These are phyloP conservation scores for Iguana delicatissima DNA, from an alignment of 2,797 vertebrate species.

Conservation along the genomic window DNA sequence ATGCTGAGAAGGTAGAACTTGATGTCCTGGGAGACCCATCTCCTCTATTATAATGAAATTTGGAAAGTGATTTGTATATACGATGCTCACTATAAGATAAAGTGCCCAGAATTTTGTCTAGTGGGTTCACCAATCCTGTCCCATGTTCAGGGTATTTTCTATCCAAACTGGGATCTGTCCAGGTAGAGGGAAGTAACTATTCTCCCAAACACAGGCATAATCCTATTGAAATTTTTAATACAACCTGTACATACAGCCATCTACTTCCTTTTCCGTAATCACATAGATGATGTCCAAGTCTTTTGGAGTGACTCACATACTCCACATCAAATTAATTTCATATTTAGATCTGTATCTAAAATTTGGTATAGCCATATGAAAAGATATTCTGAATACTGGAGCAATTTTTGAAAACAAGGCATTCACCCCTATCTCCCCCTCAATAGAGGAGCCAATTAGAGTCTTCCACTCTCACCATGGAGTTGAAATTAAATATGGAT, in stretches of 20 bases:
- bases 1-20: neutral
- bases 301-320: neutral
- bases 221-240: neutral
- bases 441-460: neutral
- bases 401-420: neutral
- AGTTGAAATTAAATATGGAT: neutral
- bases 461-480: neutral
- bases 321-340: neutral
- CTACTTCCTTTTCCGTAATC: neutral
- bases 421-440: too few species aligned
- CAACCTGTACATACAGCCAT: neutral
- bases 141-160: neutral
- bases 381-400: neutral
- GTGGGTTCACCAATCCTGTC: neutral
- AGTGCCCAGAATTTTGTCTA: neutral
- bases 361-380: neutral
- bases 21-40: neutral
- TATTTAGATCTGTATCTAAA: too few species aligned
- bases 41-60: neutral
- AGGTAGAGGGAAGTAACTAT: neutral
- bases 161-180: neutral
- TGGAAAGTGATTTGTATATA: neutral
- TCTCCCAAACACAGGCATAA: neutral
- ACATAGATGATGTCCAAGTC: neutral
- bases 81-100: neutral